Conservation (phyloP, 37 sponge, comb jelly and placozoan species). For the Dysidea cf. avara region DNA sequence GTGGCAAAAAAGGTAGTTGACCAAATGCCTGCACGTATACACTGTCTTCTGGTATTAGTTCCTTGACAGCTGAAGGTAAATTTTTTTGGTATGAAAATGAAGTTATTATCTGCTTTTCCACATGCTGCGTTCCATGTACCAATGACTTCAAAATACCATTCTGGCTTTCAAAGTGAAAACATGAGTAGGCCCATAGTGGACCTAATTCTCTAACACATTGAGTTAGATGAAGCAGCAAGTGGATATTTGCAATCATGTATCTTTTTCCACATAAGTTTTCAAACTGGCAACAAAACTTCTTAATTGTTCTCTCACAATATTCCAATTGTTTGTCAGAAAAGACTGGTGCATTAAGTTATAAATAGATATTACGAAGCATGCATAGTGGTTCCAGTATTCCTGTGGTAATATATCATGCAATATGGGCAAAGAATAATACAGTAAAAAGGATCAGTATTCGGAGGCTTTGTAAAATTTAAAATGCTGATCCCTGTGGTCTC, state of each 20-base stretch:
- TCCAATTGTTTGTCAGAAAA: neutral
- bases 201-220: conserved; percentile 11
- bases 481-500: too few species aligned
- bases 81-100: too few species aligned
- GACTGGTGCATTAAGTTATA: neutral
- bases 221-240: neutral
- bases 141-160: neutral
- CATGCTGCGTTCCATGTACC: neutral
- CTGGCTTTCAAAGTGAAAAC: conserved; percentile 7
- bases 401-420: too few species aligned
- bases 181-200: conserved; percentile 9
- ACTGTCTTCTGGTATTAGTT: too few species aligned
- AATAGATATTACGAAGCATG: too few species aligned
- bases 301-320: neutral
- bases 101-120: conserved; percentile 4
- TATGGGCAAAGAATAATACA: too few species aligned
- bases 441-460: too few species aligned
- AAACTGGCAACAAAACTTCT: conserved; percentile 3
- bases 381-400: too few species aligned
- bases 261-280: neutral
- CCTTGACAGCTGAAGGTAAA: too few species aligned
- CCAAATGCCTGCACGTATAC: too few species aligned
- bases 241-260: conserved; percentile 7
- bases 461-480: too few species aligned
- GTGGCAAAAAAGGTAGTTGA: too few species aligned